These are phyloP conservation scores for Dendrolimus houi DNA, from an alignment of 2,888 invertebrate species.

Conservation along the genomic window DNA sequence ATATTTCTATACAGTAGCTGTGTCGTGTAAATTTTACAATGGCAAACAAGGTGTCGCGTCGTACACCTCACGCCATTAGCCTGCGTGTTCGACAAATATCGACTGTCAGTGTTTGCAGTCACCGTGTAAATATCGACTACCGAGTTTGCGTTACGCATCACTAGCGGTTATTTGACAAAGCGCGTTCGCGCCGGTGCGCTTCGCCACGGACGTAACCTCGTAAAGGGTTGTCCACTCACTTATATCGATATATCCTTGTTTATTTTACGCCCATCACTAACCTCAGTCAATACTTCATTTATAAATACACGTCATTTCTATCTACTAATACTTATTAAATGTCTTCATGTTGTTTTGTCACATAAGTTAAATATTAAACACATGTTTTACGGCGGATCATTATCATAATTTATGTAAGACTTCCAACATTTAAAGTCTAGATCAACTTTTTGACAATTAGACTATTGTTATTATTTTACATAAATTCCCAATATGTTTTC, in stretches of 20 bases:
- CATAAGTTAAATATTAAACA: background rate
- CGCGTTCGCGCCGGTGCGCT: conserved; percentile 29
- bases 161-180: conserved; percentile 64
- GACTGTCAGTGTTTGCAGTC: conserved; percentile 64
- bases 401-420: conserved; percentile 13
- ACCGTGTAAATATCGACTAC: conserved; percentile 66
- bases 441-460: conserved; percentile 44
- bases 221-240: conserved; percentile 64
- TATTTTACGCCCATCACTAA: conserved; percentile 55
- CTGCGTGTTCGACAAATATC: conserved; percentile 65
- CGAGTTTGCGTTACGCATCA: conserved; percentile 75
- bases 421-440: conserved; percentile 20
- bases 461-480: conserved; percentile 54
- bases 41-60: conserved; percentile 35
- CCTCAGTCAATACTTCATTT: conserved; percentile 46
- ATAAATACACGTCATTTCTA: conserved; percentile 7
- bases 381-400: conserved; percentile 3
- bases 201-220: conserved; percentile 47
- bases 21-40: conserved; percentile 51
- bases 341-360: background rate
- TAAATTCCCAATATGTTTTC: conserved; percentile 54
- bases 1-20: conserved; percentile 48
- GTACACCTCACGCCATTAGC: conserved; percentile 62
- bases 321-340: conserved; percentile 9
- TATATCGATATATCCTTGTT: conserved; percentile 49